These are phyloP conservation scores for Sinocyclocheilus anophthalmus DNA, from an alignment of 2,113 vertebrate species.

Conservation along the genomic window DNA sequence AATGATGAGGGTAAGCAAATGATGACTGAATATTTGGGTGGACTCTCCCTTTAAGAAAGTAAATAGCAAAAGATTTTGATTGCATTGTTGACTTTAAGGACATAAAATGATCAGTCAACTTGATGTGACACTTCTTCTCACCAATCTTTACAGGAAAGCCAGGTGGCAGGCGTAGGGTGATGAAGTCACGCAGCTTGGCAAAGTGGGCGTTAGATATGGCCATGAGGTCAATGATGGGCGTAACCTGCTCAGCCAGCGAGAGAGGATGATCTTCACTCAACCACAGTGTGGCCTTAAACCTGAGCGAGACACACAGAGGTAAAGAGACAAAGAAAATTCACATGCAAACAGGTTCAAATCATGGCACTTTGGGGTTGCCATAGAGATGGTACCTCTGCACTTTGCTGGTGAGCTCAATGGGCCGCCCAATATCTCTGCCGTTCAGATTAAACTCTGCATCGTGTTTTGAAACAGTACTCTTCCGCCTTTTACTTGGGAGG, in stretches of 20 bases:
- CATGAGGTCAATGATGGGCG: conserved; percentile 84
- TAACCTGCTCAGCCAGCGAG: conserved; percentile 81
- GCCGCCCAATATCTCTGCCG: conserved; percentile 74
- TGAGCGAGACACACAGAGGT: conserved; percentile 47
- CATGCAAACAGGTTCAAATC: background rate
- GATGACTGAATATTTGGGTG: too few relatives aligned
- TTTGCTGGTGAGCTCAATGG: conserved; percentile 81
- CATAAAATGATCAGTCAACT: background rate
- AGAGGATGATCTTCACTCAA: conserved; percentile 80
- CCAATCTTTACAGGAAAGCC: conserved; percentile 82
- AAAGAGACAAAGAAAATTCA: background rate
- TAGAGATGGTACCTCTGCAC: conserved; percentile 72
- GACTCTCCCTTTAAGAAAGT: too few relatives aligned
- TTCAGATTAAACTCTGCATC: conserved; percentile 77
- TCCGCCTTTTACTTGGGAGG: too few relatives aligned
- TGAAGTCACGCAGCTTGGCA: conserved; percentile 82
- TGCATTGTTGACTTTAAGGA: background rate
- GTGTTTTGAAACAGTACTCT: conserved; percentile 83
- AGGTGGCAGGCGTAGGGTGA: conserved; percentile 78
- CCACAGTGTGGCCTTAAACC: conserved; percentile 82
- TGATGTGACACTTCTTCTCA: conserved; percentile 40
- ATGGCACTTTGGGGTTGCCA: background rate
- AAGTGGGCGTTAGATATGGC: conserved; percentile 83
- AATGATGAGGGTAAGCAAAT: too few relatives aligned
- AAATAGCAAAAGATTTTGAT: background rate